These are phyloP conservation scores for Laupala kohalensis DNA, from an alignment of 1,140 invertebrate genomes.

Conservation along the genomic window DNA sequence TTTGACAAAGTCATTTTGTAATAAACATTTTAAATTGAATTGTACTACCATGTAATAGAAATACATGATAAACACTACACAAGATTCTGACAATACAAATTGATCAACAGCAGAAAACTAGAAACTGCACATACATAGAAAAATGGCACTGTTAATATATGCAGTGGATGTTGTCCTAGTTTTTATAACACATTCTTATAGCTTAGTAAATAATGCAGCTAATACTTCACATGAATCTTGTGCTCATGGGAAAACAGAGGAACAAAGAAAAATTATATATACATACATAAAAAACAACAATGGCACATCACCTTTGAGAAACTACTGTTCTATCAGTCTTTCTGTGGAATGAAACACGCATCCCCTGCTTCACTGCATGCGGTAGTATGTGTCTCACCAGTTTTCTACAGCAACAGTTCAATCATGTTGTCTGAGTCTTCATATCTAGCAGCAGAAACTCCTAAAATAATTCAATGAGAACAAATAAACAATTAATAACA, in stretches of 20 bases:
- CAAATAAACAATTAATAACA: background rate
- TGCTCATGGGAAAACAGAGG: background rate
- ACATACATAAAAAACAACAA: no score
- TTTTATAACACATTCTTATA: background rate
- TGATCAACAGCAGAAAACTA: background rate
- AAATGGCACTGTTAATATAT: background rate
- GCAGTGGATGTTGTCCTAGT: background rate
- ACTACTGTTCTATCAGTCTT: background rate
- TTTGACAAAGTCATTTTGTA: no score
- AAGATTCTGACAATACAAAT: background rate
- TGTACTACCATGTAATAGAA: background rate
- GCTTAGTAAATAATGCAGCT: background rate
- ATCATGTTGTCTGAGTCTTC: background rate
- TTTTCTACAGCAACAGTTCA: background rate
- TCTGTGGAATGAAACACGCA: background rate
- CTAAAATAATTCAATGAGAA: no score
- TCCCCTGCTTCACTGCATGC: background rate
- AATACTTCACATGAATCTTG: background rate
- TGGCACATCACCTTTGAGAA: background rate
- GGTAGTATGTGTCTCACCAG: background rate
- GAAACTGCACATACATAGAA: background rate
- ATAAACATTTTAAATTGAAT: no score
- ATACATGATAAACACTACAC: background rate
- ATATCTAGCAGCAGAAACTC: background rate
- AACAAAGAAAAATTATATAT: background rate